These are phyloP conservation scores for Rhinatrema bivittatum DNA, from an alignment of 2,797 vertebrate genomes.

Conservation along the genomic window DNA sequence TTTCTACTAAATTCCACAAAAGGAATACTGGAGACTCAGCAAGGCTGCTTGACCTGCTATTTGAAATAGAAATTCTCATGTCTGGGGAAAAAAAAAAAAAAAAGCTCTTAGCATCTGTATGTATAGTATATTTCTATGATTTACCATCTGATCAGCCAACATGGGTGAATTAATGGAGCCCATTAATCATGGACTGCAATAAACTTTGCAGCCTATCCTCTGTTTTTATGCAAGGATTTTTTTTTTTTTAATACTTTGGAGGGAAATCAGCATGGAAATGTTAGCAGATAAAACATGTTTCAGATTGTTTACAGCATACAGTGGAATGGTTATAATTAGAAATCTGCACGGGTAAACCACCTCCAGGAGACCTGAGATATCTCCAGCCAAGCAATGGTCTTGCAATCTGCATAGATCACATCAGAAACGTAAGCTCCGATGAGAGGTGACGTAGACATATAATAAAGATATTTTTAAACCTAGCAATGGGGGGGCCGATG, in stretches of 20 bases:
- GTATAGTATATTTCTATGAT: slow-evolving; percentile 3
- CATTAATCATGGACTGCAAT: slow-evolving; percentile 7
- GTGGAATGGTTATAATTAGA: neutral
- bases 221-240: slow-evolving; percentile 14
- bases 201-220: slow-evolving; percentile 15
- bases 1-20: too few species aligned
- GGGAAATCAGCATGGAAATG: slow-evolving; percentile 33
- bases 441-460: too few species aligned
- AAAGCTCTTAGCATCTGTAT: slow-evolving; percentile 2
- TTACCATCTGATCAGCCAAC: slow-evolving; percentile 18
- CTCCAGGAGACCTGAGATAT: too few species aligned
- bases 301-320: slow-evolving; percentile 7
- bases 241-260: slow-evolving; percentile 22
- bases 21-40: too few species aligned
- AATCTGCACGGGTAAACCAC: too few species aligned
- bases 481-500: too few species aligned
- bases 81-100: too few species aligned
- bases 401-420: too few species aligned
- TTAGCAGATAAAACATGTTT: neutral
- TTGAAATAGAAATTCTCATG: slow-evolving; percentile 21
- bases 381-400: too few species aligned
- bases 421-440: too few species aligned
- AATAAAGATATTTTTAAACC: too few species aligned
- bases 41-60: slow-evolving; percentile 27
- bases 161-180: slow-evolving; percentile 10